Conservation (phyloP, 2,888 invertebrate species). For the Polymixis flavicincta region DNA sequence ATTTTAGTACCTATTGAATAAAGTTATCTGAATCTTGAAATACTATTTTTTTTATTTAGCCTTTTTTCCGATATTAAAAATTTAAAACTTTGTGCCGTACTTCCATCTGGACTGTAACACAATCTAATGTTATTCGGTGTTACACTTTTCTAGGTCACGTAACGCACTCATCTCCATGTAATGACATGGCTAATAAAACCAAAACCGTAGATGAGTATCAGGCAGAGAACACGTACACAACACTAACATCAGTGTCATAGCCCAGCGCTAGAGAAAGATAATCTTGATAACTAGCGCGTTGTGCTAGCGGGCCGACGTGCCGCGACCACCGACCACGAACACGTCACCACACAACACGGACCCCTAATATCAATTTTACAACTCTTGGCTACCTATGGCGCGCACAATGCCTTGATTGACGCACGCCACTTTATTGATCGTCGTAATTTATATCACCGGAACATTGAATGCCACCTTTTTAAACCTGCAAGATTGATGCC, state of each 20-base stretch:
- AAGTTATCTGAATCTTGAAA: slow-evolving; percentile 76
- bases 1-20: slow-evolving; percentile 81
- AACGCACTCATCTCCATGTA: not conserved
- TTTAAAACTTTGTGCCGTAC: not conserved
- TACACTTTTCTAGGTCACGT: too few relatives aligned
- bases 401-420: slow-evolving; percentile 70
- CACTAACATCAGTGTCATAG: slow-evolving; percentile 43
- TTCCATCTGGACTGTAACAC: not conserved
- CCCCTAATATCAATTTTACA: slow-evolving; percentile 68
- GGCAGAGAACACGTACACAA: slow-evolving; percentile 33
- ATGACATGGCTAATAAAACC: slow-evolving; percentile 5
- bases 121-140: too few relatives aligned
- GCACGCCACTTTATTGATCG: slow-evolving; percentile 72
- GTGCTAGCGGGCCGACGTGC: slow-evolving; percentile 52
- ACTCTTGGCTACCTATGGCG: slow-evolving; percentile 64
- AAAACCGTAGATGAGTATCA: slow-evolving; percentile 56
- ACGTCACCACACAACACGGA: slow-evolving; percentile 60
- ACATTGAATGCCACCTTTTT: slow-evolving; percentile 72
- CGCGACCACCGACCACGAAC: slow-evolving; percentile 63
- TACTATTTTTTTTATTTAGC: not conserved
- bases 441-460: slow-evolving; percentile 75
- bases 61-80: too few relatives aligned
- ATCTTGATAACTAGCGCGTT: slow-evolving; percentile 71
- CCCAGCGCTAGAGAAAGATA: slow-evolving; percentile 69
- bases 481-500: slow-evolving; percentile 71